Conservation (phyloP, 2,888 invertebrate genomes). For the Criorhina ranunculi region DNA sequence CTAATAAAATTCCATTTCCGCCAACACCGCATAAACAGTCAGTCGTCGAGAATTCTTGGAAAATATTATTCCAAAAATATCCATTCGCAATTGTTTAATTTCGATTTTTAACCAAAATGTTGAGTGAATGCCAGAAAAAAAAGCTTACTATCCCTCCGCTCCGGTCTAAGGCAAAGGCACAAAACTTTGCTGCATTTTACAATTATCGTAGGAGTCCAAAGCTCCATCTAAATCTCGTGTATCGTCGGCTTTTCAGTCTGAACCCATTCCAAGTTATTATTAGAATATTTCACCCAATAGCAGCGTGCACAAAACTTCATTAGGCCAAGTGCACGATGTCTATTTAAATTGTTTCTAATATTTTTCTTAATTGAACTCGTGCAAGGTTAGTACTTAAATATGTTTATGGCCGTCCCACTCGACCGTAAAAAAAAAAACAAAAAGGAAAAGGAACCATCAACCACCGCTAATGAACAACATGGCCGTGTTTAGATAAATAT, state of each 20-base stretch:
- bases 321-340: neutral
- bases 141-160: neutral
- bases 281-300: constrained; percentile 9
- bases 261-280: constrained; percentile 4
- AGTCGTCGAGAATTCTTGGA: neutral
- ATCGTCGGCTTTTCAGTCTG: no score
- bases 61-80: neutral
- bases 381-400: constrained; percentile 43
- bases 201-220: neutral
- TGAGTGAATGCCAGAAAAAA: constrained; percentile 1
- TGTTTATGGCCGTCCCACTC: constrained; percentile 23
- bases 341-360: constrained; percentile 15
- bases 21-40: neutral
- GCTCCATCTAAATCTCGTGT: neutral
- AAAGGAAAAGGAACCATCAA: no score
- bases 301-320: neutral
- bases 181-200: constrained; percentile 11
- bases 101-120: neutral
- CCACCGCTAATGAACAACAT: neutral
- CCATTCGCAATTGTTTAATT: no score
- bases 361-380: constrained; percentile 9
- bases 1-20: neutral
- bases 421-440: constrained; percentile 14
- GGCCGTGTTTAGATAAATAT: neutral
- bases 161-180: neutral